Evolutionary conservation across 1,140 invertebrate genomes (phyloP).

Genomic region (Eriocheir sinensis): DNA sequence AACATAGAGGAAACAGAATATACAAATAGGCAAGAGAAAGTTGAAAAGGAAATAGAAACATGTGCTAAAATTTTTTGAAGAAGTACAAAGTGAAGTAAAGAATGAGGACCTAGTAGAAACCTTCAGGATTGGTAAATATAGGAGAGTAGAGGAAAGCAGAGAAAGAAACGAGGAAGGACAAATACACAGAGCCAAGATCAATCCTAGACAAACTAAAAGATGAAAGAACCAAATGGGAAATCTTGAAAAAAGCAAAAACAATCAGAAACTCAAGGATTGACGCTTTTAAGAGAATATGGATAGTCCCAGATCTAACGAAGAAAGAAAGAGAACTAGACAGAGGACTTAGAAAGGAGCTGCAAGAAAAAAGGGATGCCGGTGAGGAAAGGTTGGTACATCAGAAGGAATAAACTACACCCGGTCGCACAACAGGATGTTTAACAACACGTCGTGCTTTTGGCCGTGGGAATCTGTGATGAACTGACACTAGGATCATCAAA

Average conservation of each 20-base stretch:
- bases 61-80: background rate
- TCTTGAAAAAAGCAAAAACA: slow-evolving; percentile 32
- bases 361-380: slow-evolving; percentile 34
- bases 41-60: background rate
- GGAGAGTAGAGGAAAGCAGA: background rate
- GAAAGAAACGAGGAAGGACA: background rate
- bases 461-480: no score
- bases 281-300: background rate
- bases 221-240: background rate
- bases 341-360: background rate
- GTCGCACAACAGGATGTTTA: no score
- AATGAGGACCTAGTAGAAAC: background rate
- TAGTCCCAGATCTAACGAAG: slow-evolving; percentile 5
- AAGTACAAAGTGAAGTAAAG: background rate
- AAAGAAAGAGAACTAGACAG: background rate
- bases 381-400: slow-evolving; percentile 19
- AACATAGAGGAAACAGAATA: background rate
- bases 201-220: no score
- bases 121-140: background rate
- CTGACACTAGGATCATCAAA: no score
- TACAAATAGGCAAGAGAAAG: slow-evolving; percentile 27
- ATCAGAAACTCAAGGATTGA: slow-evolving; percentile 36
- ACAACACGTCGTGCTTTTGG: no score
- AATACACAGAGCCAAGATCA: background rate
- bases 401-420: no score